These are phyloP conservation scores for Drosophila virilis DNA, from an alignment of 1,140 invertebrate genomes.

Conservation along the genomic window DNA sequence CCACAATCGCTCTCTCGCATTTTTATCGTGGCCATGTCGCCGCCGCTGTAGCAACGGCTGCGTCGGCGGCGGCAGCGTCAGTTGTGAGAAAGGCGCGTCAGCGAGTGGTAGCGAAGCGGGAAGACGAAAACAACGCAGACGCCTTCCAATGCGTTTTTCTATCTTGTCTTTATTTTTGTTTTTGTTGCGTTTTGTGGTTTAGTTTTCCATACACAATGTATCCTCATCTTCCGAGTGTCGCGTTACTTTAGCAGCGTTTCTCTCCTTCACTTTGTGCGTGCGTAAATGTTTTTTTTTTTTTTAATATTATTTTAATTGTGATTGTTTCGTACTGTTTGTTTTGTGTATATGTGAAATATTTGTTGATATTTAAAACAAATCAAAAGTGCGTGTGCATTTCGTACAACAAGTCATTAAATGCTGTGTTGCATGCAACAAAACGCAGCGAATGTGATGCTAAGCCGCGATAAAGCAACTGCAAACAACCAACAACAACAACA, in stretches of 20 bases:
- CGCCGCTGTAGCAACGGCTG: conserved; percentile 36
- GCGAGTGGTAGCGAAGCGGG: conserved; percentile 42
- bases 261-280: conserved; percentile 9
- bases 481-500: conserved; percentile 19
- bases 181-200: conserved; percentile 32
- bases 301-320: conserved; percentile 9
- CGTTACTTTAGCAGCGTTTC: conserved; percentile 1
- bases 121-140: conserved; percentile 27
- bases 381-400: conserved; percentile 2
- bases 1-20: conserved; percentile 3
- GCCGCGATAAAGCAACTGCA: conserved; percentile 50
- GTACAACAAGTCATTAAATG: background rate
- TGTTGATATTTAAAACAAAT: background rate
- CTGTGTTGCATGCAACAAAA: conserved; percentile 47
- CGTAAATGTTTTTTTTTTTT: conserved; percentile 11
- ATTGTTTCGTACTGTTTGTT: conserved; percentile 3
- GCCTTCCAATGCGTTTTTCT: conserved; percentile 34
- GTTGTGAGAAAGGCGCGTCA: conserved; percentile 50
- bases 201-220: conserved; percentile 27
- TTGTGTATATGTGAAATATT: conserved; percentile 2
- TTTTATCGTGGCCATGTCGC: conserved; percentile 36
- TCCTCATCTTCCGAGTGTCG: conserved; percentile 11
- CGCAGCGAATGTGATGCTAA: conserved; percentile 66
- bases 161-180: conserved; percentile 25
- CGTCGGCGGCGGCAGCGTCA: conserved; percentile 43